phyloP scores from a whole-genome alignment of 2,113 vertebrate species.

The Notechis scutatus region DNA sequence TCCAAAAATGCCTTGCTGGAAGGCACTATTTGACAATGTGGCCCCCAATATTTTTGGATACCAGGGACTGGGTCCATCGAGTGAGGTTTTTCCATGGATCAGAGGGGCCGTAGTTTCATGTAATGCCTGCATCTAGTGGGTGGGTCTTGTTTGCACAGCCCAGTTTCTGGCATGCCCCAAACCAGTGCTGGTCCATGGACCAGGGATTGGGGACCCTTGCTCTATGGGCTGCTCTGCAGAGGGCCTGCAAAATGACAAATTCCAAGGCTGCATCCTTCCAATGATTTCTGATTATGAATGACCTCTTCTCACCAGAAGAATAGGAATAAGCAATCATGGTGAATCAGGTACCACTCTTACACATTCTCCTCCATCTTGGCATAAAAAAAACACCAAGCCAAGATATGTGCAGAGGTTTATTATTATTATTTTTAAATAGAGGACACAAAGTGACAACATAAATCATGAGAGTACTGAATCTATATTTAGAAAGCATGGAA shows the following conservation, averaged over 20 bases:
- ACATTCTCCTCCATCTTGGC: not conserved
- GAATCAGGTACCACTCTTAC: not conserved
- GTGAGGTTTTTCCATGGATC: too few species aligned
- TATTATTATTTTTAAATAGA: conserved; percentile 11
- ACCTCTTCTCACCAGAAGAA: not conserved
- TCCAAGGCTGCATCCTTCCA: not conserved
- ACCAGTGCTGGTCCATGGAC: too few species aligned
- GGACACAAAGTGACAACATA: conserved; percentile 44
- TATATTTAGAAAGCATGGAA: conserved; percentile 44
- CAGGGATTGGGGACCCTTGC: not conserved
- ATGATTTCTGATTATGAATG: not conserved
- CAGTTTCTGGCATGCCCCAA: too few species aligned
- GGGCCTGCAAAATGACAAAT: not conserved
- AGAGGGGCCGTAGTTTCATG: too few species aligned
- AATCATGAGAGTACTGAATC: conserved; percentile 27
- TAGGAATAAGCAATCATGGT: too few species aligned
- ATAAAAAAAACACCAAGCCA: conserved; percentile 16
- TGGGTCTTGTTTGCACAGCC: too few species aligned
- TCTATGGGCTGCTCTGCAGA: not conserved
- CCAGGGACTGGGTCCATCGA: too few species aligned
- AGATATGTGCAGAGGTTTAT: not conserved
- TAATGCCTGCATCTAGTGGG: too few species aligned
- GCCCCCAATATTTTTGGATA: too few species aligned
- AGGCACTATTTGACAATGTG: not conserved
- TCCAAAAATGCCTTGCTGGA: not conserved